Percentiles rank a stretch among this genome's conserved stretches.
Evolutionary conservation across 1,140 invertebrate genomes (phyloP).

Genomic region (Mya arenaria): DNA sequence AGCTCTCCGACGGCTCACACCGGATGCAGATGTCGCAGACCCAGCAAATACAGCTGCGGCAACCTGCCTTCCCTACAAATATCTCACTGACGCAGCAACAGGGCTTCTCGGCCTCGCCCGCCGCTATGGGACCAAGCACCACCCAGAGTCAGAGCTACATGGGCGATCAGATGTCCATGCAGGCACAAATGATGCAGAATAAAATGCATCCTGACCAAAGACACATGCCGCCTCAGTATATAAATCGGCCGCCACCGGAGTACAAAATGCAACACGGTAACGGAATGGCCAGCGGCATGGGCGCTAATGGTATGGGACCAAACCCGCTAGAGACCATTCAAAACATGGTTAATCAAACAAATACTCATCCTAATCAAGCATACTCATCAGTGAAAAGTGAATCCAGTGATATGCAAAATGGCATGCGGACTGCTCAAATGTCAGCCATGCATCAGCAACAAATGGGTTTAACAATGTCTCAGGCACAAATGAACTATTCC

Average conservation of each 20-base stretch:
- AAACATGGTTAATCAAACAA: slow-evolving; percentile 80
- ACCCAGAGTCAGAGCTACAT: slow-evolving; percentile 61
- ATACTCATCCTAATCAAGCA: slow-evolving; percentile 60
- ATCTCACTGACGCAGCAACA: slow-evolving; percentile 91
- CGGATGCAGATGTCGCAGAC: slow-evolving; percentile 91
- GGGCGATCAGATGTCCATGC: slow-evolving; percentile 73
- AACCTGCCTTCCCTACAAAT: slow-evolving; percentile 79
- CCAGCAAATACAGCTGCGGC: slow-evolving; percentile 91
- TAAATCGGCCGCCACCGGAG: slow-evolving; percentile 75
- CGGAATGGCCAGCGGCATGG: slow-evolving; percentile 43
- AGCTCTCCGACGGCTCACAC: slow-evolving; percentile 75
- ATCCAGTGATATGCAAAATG: slow-evolving; percentile 57
- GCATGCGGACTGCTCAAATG: slow-evolving; percentile 69
- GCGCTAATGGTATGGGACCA: slow-evolving; percentile 53
- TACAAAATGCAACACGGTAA: slow-evolving; percentile 74
- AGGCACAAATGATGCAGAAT: slow-evolving; percentile 61
- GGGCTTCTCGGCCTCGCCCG: slow-evolving; percentile 74
- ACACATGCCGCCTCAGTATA: slow-evolving; percentile 70
- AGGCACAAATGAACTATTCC: slow-evolving; percentile 49
- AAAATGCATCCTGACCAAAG: slow-evolving; percentile 69
- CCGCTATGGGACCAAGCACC: slow-evolving; percentile 66
- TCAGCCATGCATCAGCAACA: slow-evolving; percentile 63
- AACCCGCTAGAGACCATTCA: slow-evolving; percentile 80
- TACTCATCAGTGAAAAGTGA: slow-evolving; percentile 75
- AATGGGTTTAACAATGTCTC: slow-evolving; percentile 52